These are phyloP conservation scores for Tachycineta bicolor DNA, from an alignment of 2,113 vertebrate genomes.

Conservation along the genomic window DNA sequence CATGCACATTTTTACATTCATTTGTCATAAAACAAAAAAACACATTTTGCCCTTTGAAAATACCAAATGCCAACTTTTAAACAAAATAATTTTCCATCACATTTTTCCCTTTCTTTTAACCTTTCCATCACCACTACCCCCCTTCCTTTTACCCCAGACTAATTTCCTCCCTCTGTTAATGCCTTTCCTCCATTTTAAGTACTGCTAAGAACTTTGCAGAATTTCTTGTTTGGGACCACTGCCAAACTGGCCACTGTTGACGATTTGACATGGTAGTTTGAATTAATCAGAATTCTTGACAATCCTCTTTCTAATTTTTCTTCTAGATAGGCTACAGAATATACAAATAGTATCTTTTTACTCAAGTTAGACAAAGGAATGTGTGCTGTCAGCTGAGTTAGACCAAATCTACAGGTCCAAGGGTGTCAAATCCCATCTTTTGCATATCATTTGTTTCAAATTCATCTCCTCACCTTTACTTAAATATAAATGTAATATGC, in stretches of 20 bases:
- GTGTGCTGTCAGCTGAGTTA: background rate
- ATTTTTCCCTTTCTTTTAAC: conserved; percentile 53
- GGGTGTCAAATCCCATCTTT: background rate
- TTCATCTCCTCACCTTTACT: background rate
- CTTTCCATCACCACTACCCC: background rate
- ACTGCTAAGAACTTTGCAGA: conserved; percentile 27
- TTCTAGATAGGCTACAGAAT: background rate
- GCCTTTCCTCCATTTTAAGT: background rate
- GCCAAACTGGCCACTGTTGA: conserved; percentile 42
- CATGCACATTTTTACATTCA: conserved; percentile 71
- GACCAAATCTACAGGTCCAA: background rate
- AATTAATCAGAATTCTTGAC: conserved; percentile 42
- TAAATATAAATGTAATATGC: background rate
- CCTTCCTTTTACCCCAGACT: conserved; percentile 11
- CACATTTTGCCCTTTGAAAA: conserved; percentile 73
- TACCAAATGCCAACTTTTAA: conserved; percentile 68
- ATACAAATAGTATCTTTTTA: conserved; percentile 13
- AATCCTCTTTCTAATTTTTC: background rate
- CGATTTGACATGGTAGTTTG: conserved; percentile 15
- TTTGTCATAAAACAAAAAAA: conserved; percentile 76
- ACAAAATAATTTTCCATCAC: conserved; percentile 60
- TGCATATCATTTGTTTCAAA: background rate
- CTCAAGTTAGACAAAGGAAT: background rate
- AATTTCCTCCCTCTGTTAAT: conserved; percentile 25
- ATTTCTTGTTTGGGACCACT: conserved; percentile 21